These are phyloP conservation scores for Lepidocyrtoides sp. DNA, from an alignment of 2,888 invertebrate species.

Conservation along the genomic window DNA sequence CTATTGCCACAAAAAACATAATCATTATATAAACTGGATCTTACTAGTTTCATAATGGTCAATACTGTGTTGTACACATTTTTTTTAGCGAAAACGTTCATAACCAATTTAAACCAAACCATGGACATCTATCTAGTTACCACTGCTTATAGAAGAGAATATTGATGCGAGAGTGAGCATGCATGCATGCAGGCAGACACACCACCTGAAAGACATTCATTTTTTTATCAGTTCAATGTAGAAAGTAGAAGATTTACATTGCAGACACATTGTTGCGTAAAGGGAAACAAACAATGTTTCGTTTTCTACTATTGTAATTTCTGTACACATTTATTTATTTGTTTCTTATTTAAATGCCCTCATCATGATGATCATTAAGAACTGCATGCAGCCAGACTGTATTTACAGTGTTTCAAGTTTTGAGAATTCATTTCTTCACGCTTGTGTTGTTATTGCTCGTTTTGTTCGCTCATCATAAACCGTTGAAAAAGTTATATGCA, in stretches of 20 bases:
- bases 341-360: conserved; percentile 29
- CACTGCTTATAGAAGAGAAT: not conserved
- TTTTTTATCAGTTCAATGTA: no score
- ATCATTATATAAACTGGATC: conserved; percentile 25
- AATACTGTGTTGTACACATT: conserved; percentile 16
- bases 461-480: no score
- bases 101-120: conserved; percentile 22
- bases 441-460: no score
- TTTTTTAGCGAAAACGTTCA: conserved; percentile 7
- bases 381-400: no score
- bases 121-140: not conserved
- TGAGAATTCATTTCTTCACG: no score
- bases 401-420: no score
- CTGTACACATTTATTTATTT: not conserved
- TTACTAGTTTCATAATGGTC: conserved; percentile 36
- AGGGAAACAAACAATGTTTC: not conserved
- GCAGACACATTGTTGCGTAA: not conserved
- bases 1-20: not conserved
- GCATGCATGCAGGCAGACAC: no score
- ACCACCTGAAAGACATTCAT: no score
- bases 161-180: no score
- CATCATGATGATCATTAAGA: not conserved
- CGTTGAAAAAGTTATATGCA: not conserved
- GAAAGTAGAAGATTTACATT: not conserved
- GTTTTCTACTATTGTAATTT: not conserved